A percentile compares a stretch with the other conserved stretches of the same genome.
Evolutionary conservation across 2,888 invertebrate genomes (phyloP).

Genomic region (Lacanobia wlatinum): DNA sequence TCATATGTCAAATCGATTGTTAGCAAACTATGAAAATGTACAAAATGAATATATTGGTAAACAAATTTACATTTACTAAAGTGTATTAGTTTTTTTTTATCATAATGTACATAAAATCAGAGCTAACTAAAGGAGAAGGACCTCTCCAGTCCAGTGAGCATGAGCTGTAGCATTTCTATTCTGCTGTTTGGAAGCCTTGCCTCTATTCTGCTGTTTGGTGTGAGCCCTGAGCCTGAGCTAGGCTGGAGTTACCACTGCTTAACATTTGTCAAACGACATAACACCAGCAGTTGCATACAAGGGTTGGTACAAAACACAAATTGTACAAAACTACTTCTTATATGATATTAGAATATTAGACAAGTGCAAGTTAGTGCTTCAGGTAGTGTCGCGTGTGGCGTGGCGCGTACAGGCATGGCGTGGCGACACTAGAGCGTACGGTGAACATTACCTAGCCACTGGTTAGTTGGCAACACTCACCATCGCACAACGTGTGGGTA

Average conservation of each 20-base stretch:
- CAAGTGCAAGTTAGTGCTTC: slow-evolving; percentile 23
- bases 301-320: slow-evolving; percentile 15
- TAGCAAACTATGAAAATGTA: slow-evolving; percentile 29
- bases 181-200: neutral
- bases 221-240: neutral
- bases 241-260: neutral
- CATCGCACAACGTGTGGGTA: slow-evolving; percentile 42
- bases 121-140: neutral
- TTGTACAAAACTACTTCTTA: slow-evolving; percentile 35
- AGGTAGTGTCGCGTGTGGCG: neutral
- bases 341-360: slow-evolving; percentile 16
- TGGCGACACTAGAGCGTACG: slow-evolving; percentile 17
- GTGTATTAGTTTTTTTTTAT: slow-evolving; percentile 26
- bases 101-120: slow-evolving; percentile 21
- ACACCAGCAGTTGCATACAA: slow-evolving; percentile 11
- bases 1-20: slow-evolving; percentile 27
- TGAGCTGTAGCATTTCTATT: neutral
- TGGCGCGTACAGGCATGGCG: neutral
- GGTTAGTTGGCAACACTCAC: slow-evolving; percentile 54
- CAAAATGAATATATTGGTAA: slow-evolving; percentile 25
- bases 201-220: no score
- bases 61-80: slow-evolving; percentile 37
- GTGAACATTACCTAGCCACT: slow-evolving; percentile 30
- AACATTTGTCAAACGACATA: slow-evolving; percentile 3
- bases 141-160: neutral